Percentiles rank a stretch among this genome's conserved stretches.
Conservation (phyloP, 2,113 vertebrate species). For the Pungitius pungitius region DNA sequence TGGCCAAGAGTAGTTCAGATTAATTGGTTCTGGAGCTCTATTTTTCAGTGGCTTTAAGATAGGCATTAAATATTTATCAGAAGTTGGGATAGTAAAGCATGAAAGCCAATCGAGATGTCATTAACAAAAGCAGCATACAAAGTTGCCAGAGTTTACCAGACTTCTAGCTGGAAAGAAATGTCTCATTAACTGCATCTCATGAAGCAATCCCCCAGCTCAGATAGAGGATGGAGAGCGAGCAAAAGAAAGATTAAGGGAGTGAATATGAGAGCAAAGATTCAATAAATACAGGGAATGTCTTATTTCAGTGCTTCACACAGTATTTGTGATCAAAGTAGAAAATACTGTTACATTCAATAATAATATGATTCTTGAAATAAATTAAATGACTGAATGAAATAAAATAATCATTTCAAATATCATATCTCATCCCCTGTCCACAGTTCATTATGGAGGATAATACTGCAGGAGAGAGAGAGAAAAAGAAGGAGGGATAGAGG, state of each 20-base stretch:
- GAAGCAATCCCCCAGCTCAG: conserved; percentile 62
- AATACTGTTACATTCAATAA: conserved; percentile 66
- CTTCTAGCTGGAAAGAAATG: conserved; percentile 36
- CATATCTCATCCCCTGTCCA: conserved; percentile 74
- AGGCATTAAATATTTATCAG: conserved; percentile 62
- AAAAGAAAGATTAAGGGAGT: conserved; percentile 61
- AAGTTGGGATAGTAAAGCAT: conserved; percentile 45
- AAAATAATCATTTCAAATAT: conserved; percentile 74
- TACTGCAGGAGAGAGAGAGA: conserved; percentile 59
- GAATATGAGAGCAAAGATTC: conserved; percentile 59
- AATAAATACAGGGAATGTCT: conserved; percentile 68
- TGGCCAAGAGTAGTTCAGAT: not conserved
- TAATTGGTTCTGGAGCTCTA: conserved; percentile 30
- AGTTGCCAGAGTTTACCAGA: conserved; percentile 59
- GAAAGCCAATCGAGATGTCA: conserved; percentile 53
- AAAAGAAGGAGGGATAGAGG: conserved; percentile 22
- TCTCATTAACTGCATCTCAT: conserved; percentile 74
- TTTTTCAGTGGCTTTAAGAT: conserved; percentile 37
- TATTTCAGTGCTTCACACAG: conserved; percentile 68
- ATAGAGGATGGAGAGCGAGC: conserved; percentile 48
- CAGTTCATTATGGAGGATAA: conserved; percentile 75
- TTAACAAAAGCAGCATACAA: conserved; percentile 59
- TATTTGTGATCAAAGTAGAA: conserved; percentile 76
- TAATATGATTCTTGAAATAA: too few species aligned
- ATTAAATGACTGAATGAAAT: too few species aligned